These are phyloP conservation scores for Pterophyllum scalare DNA, from an alignment of 2,113 vertebrate species.

Conservation along the genomic window DNA sequence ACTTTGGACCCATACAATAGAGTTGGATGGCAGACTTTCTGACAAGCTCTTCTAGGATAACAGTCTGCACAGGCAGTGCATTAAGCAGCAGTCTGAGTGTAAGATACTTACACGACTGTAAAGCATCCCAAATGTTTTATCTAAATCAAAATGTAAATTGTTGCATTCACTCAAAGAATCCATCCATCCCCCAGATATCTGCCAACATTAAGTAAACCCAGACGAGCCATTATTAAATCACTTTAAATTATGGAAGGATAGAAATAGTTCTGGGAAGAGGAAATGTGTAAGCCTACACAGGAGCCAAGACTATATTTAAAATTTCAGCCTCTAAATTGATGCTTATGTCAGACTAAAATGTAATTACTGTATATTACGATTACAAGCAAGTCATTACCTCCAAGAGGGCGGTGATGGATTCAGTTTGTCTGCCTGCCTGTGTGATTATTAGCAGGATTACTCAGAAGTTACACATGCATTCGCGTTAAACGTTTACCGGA, in stretches of 20 bases:
- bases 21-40: background rate
- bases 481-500: background rate
- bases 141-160: background rate
- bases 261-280: background rate
- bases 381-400: background rate
- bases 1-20: background rate
- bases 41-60: background rate
- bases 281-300: background rate
- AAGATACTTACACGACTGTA: background rate
- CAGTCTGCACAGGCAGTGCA: background rate
- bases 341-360: background rate
- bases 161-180: background rate
- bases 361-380: conserved; percentile 13
- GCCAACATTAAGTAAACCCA: conserved; percentile 1
- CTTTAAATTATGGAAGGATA: background rate
- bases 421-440: background rate
- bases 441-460: background rate
- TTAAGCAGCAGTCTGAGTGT: background rate
- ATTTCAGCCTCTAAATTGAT: background rate
- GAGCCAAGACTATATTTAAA: background rate
- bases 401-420: background rate
- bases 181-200: background rate
- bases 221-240: background rate
- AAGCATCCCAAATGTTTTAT: background rate
- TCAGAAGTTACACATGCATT: background rate